Evolutionary conservation across 1,140 invertebrate genomes (phyloP).

Genomic region (Drosophila fuyamai): DNA sequence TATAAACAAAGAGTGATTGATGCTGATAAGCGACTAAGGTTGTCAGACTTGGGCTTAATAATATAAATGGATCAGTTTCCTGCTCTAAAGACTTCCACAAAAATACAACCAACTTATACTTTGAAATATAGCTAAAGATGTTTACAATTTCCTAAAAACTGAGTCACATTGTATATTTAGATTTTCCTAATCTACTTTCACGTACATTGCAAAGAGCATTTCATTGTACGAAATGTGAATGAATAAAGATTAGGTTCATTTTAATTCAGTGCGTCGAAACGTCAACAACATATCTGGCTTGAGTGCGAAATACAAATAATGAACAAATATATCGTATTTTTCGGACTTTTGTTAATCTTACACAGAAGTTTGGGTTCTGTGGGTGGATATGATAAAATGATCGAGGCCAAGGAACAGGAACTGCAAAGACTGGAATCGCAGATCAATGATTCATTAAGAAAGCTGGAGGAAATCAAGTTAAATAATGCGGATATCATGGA

Average conservation of each 20-base stretch:
- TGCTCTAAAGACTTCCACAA: neutral
- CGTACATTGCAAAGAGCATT: neutral
- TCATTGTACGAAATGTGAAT: neutral
- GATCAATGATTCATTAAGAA: neutral
- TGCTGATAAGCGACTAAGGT: slow-evolving; percentile 15
- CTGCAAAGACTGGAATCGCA: neutral
- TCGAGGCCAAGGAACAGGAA: slow-evolving; percentile 9
- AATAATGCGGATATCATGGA: neutral
- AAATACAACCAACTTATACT: neutral
- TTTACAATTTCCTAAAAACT: neutral
- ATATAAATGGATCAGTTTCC: neutral
- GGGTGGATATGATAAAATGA: neutral
- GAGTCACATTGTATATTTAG: neutral
- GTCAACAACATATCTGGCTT: slow-evolving; percentile 6
- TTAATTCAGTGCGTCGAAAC: neutral
- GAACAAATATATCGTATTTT: slow-evolving; percentile 6
- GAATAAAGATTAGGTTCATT: slow-evolving; percentile 7
- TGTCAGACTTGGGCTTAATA: too few relatives aligned
- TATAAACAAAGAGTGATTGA: slow-evolving; percentile 13
- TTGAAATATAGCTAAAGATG: neutral
- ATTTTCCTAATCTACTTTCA: neutral
- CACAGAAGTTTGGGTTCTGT: neutral
- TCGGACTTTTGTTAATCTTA: slow-evolving; percentile 1
- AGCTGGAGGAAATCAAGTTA: neutral
- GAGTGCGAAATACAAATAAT: neutral